Percentiles rank a stretch among this genome's conserved stretches.
Conservation (phyloP, 1,140 invertebrate genomes). For the Drosophila pachea region DNA sequence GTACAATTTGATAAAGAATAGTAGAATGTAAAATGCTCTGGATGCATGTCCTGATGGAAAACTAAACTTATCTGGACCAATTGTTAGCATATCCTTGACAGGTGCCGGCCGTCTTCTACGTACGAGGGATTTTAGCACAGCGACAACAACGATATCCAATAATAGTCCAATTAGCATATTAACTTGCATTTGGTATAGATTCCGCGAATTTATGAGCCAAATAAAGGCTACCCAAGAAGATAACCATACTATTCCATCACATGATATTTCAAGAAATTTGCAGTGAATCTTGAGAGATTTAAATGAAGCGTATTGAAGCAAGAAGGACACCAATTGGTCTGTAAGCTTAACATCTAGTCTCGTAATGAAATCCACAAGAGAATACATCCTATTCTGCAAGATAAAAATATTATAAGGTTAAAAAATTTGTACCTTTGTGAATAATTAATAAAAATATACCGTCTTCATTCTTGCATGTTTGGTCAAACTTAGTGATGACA, state of each 20-base stretch:
- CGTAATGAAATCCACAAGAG: conserved; percentile 62
- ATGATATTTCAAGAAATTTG: conserved; percentile 87
- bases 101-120: conserved; percentile 87
- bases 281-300: conserved; percentile 83
- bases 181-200: conserved; percentile 89
- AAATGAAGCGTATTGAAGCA: conserved; percentile 82
- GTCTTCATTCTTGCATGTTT: too few species aligned
- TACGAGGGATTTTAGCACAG: conserved; percentile 88
- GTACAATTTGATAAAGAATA: conserved; percentile 85
- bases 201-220: conserved; percentile 82
- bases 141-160: conserved; percentile 91
- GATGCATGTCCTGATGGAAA: conserved; percentile 98
- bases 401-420: not conserved
- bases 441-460: too few species aligned
- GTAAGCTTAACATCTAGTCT: conserved; percentile 83
- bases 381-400: conserved; percentile 25
- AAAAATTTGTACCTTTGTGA: too few species aligned
- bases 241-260: conserved; percentile 94
- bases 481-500: too few species aligned
- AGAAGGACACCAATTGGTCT: conserved; percentile 82
- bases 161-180: conserved; percentile 91
- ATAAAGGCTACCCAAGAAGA: conserved; percentile 85
- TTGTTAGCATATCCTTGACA: conserved; percentile 83
- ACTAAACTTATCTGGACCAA: conserved; percentile 91
- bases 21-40: conserved; percentile 87